These are phyloP conservation scores for Drosophila seclusa DNA, from an alignment of 2,888 invertebrate species.

Conservation along the genomic window DNA sequence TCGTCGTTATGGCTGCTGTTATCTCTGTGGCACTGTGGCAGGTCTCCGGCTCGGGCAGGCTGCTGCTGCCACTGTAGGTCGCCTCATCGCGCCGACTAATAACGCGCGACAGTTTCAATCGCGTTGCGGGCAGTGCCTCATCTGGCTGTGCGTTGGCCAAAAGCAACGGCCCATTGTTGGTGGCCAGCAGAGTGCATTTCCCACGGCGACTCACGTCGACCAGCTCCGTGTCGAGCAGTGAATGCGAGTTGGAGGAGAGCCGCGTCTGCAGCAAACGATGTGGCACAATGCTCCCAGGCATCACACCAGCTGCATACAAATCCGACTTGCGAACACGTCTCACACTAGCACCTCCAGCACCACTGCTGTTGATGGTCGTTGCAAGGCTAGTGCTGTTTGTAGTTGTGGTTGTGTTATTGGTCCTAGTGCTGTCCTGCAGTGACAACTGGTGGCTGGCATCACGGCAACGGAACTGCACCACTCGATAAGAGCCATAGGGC, in stretches of 20 bases:
- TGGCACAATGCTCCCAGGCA: slow-evolving; percentile 53
- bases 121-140: slow-evolving; percentile 39
- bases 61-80: slow-evolving; percentile 60
- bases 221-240: slow-evolving; percentile 72
- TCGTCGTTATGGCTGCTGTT: background rate
- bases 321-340: slow-evolving; percentile 73
- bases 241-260: slow-evolving; percentile 62
- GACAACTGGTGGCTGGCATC: slow-evolving; percentile 84
- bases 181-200: slow-evolving; percentile 72
- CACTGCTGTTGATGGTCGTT: slow-evolving; percentile 12
- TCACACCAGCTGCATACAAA: slow-evolving; percentile 60
- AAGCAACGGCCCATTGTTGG: slow-evolving; percentile 63
- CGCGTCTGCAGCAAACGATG: slow-evolving; percentile 80
- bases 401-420: slow-evolving; percentile 81
- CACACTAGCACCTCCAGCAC: slow-evolving; percentile 35
- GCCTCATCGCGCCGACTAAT: slow-evolving; percentile 74
- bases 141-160: slow-evolving; percentile 50
- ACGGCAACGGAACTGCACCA: slow-evolving; percentile 83
- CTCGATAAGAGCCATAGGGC: slow-evolving; percentile 82
- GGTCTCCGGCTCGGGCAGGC: slow-evolving; percentile 62
- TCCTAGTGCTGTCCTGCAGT: slow-evolving; percentile 84
- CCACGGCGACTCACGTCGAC: slow-evolving; percentile 55
- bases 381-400: slow-evolving; percentile 65
- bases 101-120: slow-evolving; percentile 79
- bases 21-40: slow-evolving; percentile 12